Evolutionary conservation across 2,797 vertebrate genomes (phyloP), one percentile per base, ranked within the genome.

Genomic region (Dermochelys coriacea): DNA sequence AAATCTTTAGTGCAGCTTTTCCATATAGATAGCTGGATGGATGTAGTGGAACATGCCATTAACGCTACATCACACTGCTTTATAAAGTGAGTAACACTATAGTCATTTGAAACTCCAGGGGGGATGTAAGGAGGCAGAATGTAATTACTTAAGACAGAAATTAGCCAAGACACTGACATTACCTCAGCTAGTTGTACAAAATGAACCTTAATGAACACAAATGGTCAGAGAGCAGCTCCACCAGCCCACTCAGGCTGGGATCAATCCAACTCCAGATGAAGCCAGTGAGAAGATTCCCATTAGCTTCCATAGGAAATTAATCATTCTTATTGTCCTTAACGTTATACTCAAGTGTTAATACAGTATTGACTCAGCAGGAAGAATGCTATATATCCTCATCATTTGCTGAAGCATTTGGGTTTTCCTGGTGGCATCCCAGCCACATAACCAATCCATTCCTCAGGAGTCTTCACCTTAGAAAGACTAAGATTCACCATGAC

Each of bases 281-380:
- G 45, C 77, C 45, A 77, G 15, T 47, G 21, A 47, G 74, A 77
- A 77, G 45, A 49, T 15, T 31, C 74, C 27, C 27, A 18, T 49
- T 77, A 8, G 25, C 41, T 29, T 75, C 41, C 23, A 15, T 29
- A 37, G 74, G 74, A 29, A 77, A 3, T 49, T 74, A 27, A 49
- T 31, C 18, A 80, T 64, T 91, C 81, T 21, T 1, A 21, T 88
- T 89, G 80, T 68, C 75, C 16, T 85, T 94, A 79, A 92, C 95
- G 79, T 29, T 1, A 6, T 41, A 77, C 21, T 84, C 25, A 27
- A 41, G 25, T 86, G 15, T 2, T 81, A 41, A 23, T 41, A 71
- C 29, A 59, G 21, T 59, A 80, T 79, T 84, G 49, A 88, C 31
- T 34, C 6, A 57, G 49, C 16, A 84, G 41, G 45, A 68, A 86